Evolutionary conservation across 92 coral and sea anemone species (phyloP).

Genomic region (Isaurus tuberculatus): DNA sequence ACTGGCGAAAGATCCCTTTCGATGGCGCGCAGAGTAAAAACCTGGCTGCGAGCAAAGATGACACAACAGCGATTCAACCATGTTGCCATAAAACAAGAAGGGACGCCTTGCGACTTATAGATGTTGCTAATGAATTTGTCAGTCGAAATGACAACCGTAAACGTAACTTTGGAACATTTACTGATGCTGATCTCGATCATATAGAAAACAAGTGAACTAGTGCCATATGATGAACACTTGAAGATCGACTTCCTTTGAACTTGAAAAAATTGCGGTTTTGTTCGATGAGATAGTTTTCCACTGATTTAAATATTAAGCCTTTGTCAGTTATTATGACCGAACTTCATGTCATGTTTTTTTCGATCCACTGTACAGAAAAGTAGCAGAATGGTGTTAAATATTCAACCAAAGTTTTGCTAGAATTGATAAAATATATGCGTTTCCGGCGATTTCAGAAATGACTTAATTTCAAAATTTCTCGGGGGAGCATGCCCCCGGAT

Average conservation of each 20-base stretch:
- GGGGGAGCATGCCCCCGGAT: no score
- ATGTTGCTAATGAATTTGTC: background rate
- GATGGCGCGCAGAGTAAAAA: no score
- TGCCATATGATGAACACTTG: conserved; percentile 13
- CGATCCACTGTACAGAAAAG: no score
- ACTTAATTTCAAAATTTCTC: background rate
- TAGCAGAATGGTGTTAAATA: no score
- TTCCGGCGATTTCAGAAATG: no score
- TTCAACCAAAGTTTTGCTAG: no score
- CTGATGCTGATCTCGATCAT: conserved; percentile 2
- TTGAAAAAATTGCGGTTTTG: conserved; percentile 5
- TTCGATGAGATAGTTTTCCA: background rate
- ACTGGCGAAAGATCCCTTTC: no score
- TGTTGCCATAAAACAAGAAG: background rate
- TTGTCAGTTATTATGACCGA: conserved; percentile 15
- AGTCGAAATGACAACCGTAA: background rate
- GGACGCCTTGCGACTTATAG: background rate
- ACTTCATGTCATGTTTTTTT: background rate
- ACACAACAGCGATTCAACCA: background rate
- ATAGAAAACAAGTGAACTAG: background rate
- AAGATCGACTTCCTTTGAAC: background rate
- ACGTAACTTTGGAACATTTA: no score
- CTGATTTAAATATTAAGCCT: conserved; percentile 1
- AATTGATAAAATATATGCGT: no score
- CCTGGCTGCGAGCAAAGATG: no score